These are phyloP conservation scores for Volucella zonaria DNA, from an alignment of 2,888 invertebrate genomes.

Conservation along the genomic window DNA sequence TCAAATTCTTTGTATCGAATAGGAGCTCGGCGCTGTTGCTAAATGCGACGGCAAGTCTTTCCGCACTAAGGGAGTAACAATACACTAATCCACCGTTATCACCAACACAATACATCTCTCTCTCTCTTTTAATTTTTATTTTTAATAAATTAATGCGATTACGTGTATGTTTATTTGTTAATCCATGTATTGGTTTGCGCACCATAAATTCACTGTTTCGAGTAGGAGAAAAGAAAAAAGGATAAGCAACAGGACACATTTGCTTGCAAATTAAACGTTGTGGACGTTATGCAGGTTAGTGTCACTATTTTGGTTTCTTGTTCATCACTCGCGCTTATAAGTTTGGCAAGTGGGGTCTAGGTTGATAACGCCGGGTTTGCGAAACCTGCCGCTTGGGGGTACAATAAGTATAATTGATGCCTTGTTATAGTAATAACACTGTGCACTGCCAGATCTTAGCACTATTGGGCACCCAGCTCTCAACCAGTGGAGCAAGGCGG, in stretches of 20 bases:
- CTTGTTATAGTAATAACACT: too few relatives aligned
- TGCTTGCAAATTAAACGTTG: constrained; percentile 45
- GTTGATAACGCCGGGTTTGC: too few relatives aligned
- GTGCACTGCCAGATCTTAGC: too few relatives aligned
- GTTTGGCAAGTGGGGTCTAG: too few relatives aligned
- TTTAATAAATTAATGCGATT: constrained; percentile 42
- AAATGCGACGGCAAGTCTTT: constrained; percentile 98
- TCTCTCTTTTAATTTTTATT: constrained; percentile 52
- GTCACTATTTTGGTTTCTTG: too few relatives aligned
- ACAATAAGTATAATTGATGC: too few relatives aligned
- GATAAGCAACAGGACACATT: constrained; percentile 41
- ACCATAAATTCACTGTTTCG: constrained; percentile 49
- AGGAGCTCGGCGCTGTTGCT: too few relatives aligned
- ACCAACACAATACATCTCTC: background rate
- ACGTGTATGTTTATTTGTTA: constrained; percentile 66
- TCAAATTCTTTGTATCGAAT: constrained; percentile 98
- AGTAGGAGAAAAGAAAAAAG: background rate
- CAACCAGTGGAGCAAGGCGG: too few relatives aligned
- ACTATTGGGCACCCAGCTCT: too few relatives aligned
- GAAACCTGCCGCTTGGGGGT: too few relatives aligned
- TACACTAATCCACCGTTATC: background rate
- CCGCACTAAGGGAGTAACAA: constrained; percentile 84
- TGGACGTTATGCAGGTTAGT: too few relatives aligned
- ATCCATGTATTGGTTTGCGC: constrained; percentile 65
- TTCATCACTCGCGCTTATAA: too few relatives aligned